A percentile compares a stretch with the other conserved stretches of the same genome.
These are phyloP conservation scores for Paratilapia polleni DNA, from an alignment of 2,113 vertebrate species.

Conservation along the genomic window DNA sequence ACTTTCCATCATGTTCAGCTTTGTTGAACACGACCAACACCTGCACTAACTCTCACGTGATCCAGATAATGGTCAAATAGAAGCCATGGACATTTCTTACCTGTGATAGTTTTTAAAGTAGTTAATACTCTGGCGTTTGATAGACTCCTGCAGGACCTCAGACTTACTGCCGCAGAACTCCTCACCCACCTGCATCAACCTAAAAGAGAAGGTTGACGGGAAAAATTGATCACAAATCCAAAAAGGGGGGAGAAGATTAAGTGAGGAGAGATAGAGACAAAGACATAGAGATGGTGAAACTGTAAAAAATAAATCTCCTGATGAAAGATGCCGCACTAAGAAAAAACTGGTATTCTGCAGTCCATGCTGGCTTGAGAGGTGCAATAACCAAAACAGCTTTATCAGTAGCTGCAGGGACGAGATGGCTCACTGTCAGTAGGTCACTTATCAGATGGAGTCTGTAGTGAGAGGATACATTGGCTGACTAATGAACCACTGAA, in stretches of 20 bases:
- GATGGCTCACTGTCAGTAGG: background rate
- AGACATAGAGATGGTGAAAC: background rate
- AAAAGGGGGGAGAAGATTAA: background rate
- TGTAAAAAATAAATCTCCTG: background rate
- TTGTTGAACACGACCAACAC: background rate
- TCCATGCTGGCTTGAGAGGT: background rate
- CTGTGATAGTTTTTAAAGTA: slow-evolving; percentile 99
- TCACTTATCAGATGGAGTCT: background rate
- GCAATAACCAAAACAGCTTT: background rate
- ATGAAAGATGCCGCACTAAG: background rate
- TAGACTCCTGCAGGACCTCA: slow-evolving; percentile 97
- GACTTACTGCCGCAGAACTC: slow-evolving; percentile 98
- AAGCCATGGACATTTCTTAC: slow-evolving; percentile 72
- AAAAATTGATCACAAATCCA: background rate
- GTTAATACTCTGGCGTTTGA: slow-evolving; percentile 96
- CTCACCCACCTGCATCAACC: slow-evolving; percentile 97
- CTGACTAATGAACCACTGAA: background rate
- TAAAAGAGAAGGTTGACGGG: slow-evolving; percentile 48
- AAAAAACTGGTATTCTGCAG: background rate
- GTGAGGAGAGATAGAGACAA: background rate
- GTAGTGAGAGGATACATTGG: background rate
- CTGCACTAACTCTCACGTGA: background rate
- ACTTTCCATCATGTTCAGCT: background rate
- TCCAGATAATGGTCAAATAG: background rate
- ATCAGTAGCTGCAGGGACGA: background rate